phyloP scores from a whole-genome alignment of 2,888 invertebrate species.

The Mythimna loreyi region DNA sequence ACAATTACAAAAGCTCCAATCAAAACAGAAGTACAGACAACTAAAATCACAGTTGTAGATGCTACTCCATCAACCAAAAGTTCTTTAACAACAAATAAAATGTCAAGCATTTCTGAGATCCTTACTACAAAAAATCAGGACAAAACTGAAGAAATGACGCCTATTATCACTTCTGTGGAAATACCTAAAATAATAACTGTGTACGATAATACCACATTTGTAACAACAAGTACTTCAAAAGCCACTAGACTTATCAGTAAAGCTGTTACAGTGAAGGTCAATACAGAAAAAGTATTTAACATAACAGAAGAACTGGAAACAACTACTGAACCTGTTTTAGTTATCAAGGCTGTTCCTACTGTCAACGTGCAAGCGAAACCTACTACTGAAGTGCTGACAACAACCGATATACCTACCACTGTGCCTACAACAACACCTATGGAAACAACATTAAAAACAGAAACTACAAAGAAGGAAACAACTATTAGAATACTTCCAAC shows the following conservation, averaged over 20 bases:
- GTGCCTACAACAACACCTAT: slow-evolving; percentile 46
- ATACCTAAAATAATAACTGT: slow-evolving; percentile 23
- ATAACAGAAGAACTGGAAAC: slow-evolving; percentile 61
- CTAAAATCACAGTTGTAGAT: slow-evolving; percentile 7
- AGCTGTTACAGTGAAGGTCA: slow-evolving; percentile 47
- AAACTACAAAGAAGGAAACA: slow-evolving; percentile 76
- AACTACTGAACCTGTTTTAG: slow-evolving; percentile 31
- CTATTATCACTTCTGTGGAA: slow-evolving; percentile 20
- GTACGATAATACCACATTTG: slow-evolving; percentile 44
- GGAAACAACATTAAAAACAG: slow-evolving; percentile 63
- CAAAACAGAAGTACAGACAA: slow-evolving; percentile 11
- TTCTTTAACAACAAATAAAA: slow-evolving; percentile 10
- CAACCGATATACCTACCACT: slow-evolving; percentile 61
- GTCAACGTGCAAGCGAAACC: slow-evolving; percentile 34
- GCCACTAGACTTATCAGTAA: slow-evolving; percentile 35
- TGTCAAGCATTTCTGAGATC: slow-evolving; percentile 19
- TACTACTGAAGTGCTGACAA: slow-evolving; percentile 30
- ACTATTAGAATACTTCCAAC: slow-evolving; percentile 75
- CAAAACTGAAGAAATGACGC: slow-evolving; percentile 19
- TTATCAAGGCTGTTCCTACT: slow-evolving; percentile 11
- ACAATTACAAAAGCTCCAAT: slow-evolving; percentile 31
- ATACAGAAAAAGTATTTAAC: slow-evolving; percentile 65
- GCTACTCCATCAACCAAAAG: slow-evolving; percentile 22
- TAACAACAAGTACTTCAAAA: slow-evolving; percentile 52
- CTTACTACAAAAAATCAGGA: slow-evolving; percentile 12